These are phyloP conservation scores for Benthosema pterotum DNA, from an alignment of 2,797 vertebrate genomes.

Conservation along the genomic window DNA sequence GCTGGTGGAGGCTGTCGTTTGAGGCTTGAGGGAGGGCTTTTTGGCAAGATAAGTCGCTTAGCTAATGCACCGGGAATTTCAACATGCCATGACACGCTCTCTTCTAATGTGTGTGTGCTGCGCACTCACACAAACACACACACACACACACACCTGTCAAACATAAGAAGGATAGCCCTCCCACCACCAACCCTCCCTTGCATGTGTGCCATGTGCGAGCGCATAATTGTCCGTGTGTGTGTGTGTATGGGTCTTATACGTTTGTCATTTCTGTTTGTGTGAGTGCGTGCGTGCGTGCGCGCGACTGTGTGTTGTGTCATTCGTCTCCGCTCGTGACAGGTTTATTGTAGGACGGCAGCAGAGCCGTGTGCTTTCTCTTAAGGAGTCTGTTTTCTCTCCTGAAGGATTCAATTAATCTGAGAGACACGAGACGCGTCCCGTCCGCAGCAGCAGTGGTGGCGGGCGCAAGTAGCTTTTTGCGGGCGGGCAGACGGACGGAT, in stretches of 20 bases:
- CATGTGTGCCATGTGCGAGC: no score
- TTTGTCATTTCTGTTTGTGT: conserved; percentile 58
- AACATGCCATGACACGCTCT: conserved; percentile 65
- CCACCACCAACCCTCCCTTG: no score
- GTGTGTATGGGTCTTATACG: neutral
- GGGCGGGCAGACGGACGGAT: conserved; percentile 2
- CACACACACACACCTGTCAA: conserved; percentile 48
- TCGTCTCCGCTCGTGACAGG: conserved; percentile 74
- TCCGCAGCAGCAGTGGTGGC: no score
- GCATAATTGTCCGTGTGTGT: no score
- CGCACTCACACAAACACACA: neutral
- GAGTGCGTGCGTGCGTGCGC: neutral
- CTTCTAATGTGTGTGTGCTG: neutral
- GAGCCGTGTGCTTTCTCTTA: conserved; percentile 71
- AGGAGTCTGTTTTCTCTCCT: conserved; percentile 72
- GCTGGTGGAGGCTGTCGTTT: conserved; percentile 58
- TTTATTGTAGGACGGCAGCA: conserved; percentile 72
- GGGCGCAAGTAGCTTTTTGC: no score
- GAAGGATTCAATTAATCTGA: conserved; percentile 77
- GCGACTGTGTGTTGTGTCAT: conserved; percentile 34
- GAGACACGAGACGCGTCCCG: conserved; percentile 54
- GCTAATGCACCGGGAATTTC: conserved; percentile 73
- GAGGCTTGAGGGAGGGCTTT: conserved; percentile 55
- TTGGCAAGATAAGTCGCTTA: conserved; percentile 52
- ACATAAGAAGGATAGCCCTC: neutral